These are phyloP conservation scores for Meriones unguiculatus DNA, from an alignment of 2,113 vertebrate species.

Conservation along the genomic window DNA sequence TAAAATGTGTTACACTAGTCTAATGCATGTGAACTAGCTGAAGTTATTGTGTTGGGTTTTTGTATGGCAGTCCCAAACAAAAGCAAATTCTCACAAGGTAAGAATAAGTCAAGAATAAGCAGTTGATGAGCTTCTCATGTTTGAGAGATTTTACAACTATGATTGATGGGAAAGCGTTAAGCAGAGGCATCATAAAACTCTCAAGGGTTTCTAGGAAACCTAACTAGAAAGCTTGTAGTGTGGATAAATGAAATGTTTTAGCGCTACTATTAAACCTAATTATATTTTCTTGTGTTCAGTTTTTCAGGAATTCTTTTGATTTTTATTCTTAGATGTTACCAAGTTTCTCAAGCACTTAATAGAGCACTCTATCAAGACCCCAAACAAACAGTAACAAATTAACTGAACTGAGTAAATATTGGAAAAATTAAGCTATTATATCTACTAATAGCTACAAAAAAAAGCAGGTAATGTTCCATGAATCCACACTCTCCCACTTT, in stretches of 20 bases:
- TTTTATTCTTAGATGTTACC: slow-evolving; percentile 41
- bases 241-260: slow-evolving; percentile 36
- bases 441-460: neutral
- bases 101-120: slow-evolving; percentile 39
- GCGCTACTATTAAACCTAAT: slow-evolving; percentile 22
- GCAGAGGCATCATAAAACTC: neutral
- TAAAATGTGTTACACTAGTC: neutral
- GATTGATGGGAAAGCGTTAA: neutral
- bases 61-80: neutral
- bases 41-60: slow-evolving; percentile 11
- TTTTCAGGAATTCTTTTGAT: slow-evolving; percentile 18
- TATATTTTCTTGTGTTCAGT: slow-evolving; percentile 12
- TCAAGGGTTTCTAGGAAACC: slow-evolving; percentile 5
- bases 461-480: neutral
- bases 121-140: slow-evolving; percentile 19
- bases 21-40: neutral
- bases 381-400: slow-evolving; percentile 1
- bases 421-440: neutral
- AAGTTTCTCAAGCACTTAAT: slow-evolving; percentile 22
- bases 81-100: neutral
- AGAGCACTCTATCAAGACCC: neutral
- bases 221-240: slow-evolving; percentile 45
- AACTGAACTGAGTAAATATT: slow-evolving; percentile 17
- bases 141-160: slow-evolving; percentile 16
- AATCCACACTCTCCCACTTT: neutral